Evolutionary conservation across 1,140 invertebrate genomes (phyloP).

Genomic region (Lepidurus arcticus): DNA sequence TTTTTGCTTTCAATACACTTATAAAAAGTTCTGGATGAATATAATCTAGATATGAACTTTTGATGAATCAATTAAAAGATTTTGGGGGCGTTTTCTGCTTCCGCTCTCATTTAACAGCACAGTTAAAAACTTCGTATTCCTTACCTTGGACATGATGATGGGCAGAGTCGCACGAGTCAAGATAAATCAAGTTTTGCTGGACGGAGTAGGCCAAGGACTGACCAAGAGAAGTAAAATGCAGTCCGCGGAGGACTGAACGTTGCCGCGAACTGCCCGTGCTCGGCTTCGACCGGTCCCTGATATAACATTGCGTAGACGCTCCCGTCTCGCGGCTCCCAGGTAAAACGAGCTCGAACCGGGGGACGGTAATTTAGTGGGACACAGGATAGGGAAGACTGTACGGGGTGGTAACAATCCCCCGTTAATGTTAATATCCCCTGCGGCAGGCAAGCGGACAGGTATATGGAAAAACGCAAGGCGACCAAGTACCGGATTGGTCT

Average conservation of each 20-base stretch:
- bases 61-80: too few species aligned
- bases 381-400: constrained; percentile 4
- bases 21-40: background rate
- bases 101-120: background rate
- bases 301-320: constrained; percentile 10
- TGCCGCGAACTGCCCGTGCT: constrained; percentile 16
- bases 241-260: constrained; percentile 6
- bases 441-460: background rate
- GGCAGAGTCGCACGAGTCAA: background rate
- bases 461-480: background rate
- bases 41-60: too few species aligned
- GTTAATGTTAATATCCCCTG: constrained; percentile 5
- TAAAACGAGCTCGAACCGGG: background rate
- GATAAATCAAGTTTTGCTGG: background rate
- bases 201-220: constrained; percentile 16
- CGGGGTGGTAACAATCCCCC: background rate
- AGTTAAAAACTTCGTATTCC: background rate
- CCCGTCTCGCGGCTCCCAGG: constrained; percentile 4
- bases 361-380: background rate
- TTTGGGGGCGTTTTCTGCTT: background rate
- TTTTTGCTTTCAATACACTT: background rate
- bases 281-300: constrained; percentile 15
- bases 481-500: background rate
- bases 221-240: background rate
- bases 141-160: constrained; percentile 9